Percentiles rank a stretch among this genome's conserved stretches.
Conservation (phyloP, 1,140 invertebrate species). For the Drosophila ficusphila region DNA sequence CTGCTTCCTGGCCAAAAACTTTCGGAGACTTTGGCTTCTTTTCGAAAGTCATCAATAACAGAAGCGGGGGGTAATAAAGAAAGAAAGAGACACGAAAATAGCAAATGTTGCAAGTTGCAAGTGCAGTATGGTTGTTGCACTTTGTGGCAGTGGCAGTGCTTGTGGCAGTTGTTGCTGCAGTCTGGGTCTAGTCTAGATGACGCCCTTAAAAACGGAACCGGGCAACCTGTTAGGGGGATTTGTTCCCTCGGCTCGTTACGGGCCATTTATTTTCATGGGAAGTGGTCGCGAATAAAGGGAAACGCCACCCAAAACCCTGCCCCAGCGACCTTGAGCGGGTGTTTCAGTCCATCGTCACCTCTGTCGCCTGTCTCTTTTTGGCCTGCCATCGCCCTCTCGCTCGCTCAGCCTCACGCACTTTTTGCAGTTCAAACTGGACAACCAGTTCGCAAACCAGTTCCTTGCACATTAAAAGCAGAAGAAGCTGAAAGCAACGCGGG, state of each 20-base stretch:
- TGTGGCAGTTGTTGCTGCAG: constrained; percentile 21
- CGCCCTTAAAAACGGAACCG: constrained; percentile 50
- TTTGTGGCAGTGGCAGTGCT: constrained; percentile 10
- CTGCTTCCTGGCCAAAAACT: constrained; percentile 40
- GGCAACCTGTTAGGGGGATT: constrained; percentile 43
- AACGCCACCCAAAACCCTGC: constrained; percentile 30
- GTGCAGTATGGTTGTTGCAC: constrained; percentile 13
- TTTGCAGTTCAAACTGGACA: constrained; percentile 43
- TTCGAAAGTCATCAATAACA: constrained; percentile 54
- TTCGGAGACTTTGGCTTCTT: constrained; percentile 38
- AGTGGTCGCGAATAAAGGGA: constrained; percentile 55
- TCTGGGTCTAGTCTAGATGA: constrained; percentile 69
- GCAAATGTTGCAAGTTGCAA: constrained; percentile 55
- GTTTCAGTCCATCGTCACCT: constrained; percentile 30
- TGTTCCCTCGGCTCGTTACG: constrained; percentile 45
- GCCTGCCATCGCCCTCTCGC: neutral
- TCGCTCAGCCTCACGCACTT: constrained; percentile 40
- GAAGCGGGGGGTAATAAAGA: constrained; percentile 25
- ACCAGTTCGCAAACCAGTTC: constrained; percentile 58
- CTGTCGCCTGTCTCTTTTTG: constrained; percentile 7
- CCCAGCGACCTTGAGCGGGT: constrained; percentile 46
- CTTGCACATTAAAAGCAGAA: constrained; percentile 42
- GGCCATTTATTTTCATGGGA: constrained; percentile 74
- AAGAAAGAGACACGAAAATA: constrained; percentile 28
- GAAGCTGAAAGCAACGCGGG: constrained; percentile 31